Percentiles rank a stretch among this genome's conserved stretches.
phyloP scores from a whole-genome alignment of 2,113 vertebrate genomes.

The Myrmecophaga tridactyla region DNA sequence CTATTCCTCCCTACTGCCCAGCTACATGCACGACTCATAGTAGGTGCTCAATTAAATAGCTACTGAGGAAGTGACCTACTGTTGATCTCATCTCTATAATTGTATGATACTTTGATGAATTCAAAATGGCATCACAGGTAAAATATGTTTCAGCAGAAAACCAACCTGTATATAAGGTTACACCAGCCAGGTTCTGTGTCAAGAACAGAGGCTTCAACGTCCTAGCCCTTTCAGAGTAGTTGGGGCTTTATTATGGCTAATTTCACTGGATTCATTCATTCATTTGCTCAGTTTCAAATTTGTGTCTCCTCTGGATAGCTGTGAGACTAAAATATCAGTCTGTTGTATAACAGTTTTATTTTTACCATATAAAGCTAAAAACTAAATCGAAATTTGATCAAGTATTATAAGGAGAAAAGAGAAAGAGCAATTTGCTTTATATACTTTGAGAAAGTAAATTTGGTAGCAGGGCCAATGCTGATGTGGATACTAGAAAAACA shows the following conservation, averaged over 20 bases:
- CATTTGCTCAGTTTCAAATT: not conserved
- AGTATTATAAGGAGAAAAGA: not conserved
- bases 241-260: not conserved
- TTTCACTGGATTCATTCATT: not conserved
- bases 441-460: not conserved
- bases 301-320: not conserved
- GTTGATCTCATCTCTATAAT: not conserved
- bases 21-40: not conserved
- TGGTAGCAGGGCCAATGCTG: too few relatives aligned
- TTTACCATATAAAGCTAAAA: not conserved
- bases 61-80: not conserved
- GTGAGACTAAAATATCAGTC: not conserved
- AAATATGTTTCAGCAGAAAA: not conserved
- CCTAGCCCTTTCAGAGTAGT: not conserved
- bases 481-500: too few relatives aligned
- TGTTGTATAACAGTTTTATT: not conserved
- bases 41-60: not conserved
- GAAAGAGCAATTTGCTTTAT: not conserved
- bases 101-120: not conserved
- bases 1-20: not conserved
- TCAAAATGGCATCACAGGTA: not conserved
- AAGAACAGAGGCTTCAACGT: not conserved
- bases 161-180: not conserved
- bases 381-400: not conserved
- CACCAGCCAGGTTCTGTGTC: not conserved